A percentile compares a stretch with the other conserved stretches of the same genome.
Conservation (phyloP, 2,797 vertebrate species). For the Mus caroli region DNA sequence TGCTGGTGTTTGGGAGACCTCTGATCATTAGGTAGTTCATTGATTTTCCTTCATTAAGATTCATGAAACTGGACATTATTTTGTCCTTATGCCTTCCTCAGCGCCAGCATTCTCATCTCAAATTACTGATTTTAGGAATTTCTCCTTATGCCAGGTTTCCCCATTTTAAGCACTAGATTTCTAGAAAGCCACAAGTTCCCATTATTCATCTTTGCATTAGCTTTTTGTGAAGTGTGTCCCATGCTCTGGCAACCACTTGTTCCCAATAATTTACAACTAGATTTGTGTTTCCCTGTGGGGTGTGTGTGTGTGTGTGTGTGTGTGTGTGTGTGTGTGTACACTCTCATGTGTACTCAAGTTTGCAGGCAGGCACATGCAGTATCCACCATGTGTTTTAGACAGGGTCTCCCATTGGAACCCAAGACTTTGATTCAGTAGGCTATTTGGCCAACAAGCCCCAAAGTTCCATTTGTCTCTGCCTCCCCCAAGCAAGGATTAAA, state of each 20-base stretch:
- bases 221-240: neutral
- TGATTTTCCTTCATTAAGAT: neutral
- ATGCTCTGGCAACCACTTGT: neutral
- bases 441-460: neutral
- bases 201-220: neutral
- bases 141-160: neutral
- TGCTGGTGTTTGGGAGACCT: neutral
- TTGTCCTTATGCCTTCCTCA: neutral
- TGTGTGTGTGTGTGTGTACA: neutral
- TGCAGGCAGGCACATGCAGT: neutral
- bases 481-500: neutral
- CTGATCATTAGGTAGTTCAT: neutral
- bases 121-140: slow-evolving; percentile 20
- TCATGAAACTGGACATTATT: neutral
- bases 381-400: neutral
- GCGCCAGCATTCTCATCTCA: neutral
- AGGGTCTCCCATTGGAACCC: neutral
- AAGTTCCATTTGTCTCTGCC: neutral
- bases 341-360: neutral
- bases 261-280: neutral
- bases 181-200: neutral
- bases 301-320: neutral
- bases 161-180: neutral
- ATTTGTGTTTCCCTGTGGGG: neutral
- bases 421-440: neutral